Base-by-base conservation (phyloP, 2,113 vertebrate genomes). In the Paralichthys olivaceus region DNA sequence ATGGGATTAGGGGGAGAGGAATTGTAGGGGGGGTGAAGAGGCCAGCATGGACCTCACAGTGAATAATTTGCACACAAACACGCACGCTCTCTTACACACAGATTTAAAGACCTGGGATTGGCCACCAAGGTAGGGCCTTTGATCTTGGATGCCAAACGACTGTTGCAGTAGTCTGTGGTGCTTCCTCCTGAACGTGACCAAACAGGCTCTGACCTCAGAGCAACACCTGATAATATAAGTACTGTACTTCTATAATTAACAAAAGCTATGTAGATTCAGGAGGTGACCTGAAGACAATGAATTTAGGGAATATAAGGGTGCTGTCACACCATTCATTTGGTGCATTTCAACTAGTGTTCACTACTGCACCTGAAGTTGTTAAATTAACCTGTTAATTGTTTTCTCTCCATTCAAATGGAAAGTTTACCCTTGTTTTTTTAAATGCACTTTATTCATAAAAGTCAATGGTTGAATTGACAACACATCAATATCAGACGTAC, bases 51-150 rank as follows among this genome's bases (percentile, higher is more conserved):
- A 87, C 83, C 73, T 66, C 82, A 86, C 84, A 88, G 82, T 49
- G 53, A 77, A 71, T 63, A 43, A 63, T 72, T 54, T 61, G 43
- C 74, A 74, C 83, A 77, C 4, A 29, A 22, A 70, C 47, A 80
- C 20, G 53, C 59, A 69, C 51, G 23, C 19, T n/a, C 29, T 11
- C 37, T 13, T 11, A 32, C 28, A 69, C 58, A 40, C 29, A 58
- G 43, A 78, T 53, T 79, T 26, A 61, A 17, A 75, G 62, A 80
- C 40, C 49, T 34, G 22, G 23, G 4, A 81, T 32, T 77, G 72
- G 19, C 83, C 86, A 86, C 78, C 83, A 83, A 79, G 69, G 68
- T 80, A 47, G 71, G 20, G 55, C 28, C 59, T 89, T 85, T 81
- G 63, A 86, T 85, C 7, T n/a, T 1, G 5, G 58, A 58, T 76